A percentile compares a stretch with the other conserved stretches of the same genome.
Evolutionary conservation across 2,888 invertebrate genomes (phyloP).

Genomic region (Coleophora flavipennella): DNA sequence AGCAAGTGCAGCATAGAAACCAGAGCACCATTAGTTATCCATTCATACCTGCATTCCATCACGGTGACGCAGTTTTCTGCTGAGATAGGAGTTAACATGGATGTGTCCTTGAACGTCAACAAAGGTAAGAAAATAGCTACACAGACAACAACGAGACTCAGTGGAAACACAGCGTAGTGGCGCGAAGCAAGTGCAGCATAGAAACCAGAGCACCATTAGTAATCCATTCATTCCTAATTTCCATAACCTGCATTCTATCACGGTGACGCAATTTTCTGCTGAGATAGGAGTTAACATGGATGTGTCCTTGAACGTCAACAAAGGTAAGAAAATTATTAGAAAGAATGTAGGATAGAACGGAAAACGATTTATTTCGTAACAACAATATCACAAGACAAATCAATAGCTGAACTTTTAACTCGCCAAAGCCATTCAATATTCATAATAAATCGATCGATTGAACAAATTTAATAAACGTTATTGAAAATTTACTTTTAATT

Average conservation of each 20-base stretch:
- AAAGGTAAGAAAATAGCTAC: constrained; percentile 74
- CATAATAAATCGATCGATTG: too few relatives aligned
- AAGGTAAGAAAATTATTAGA: constrained; percentile 60
- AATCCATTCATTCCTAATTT: constrained; percentile 78
- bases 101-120: constrained; percentile 75
- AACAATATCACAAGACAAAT: too few relatives aligned
- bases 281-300: constrained; percentile 69
- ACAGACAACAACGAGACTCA: constrained; percentile 79
- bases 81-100: constrained; percentile 63
- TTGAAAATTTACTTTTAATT: too few relatives aligned
- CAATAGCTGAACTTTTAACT: too few relatives aligned
- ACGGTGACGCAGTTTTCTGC: constrained; percentile 69
- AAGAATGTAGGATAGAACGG: too few relatives aligned
- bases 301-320: constrained; percentile 73
- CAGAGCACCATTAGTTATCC: constrained; percentile 66
- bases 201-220: constrained; percentile 51
- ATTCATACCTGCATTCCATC: constrained; percentile 78
- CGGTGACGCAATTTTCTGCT: constrained; percentile 67
- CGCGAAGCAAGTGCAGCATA: constrained; percentile 33
- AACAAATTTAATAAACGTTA: too few relatives aligned
- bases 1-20: constrained; percentile 33
- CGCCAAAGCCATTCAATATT: too few relatives aligned
- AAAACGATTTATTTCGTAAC: too few relatives aligned
- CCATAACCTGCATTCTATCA: constrained; percentile 77
- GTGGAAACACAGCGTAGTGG: constrained; percentile 76